phyloP scores from a whole-genome alignment of 2,113 vertebrate genomes.

The Columba livia region DNA sequence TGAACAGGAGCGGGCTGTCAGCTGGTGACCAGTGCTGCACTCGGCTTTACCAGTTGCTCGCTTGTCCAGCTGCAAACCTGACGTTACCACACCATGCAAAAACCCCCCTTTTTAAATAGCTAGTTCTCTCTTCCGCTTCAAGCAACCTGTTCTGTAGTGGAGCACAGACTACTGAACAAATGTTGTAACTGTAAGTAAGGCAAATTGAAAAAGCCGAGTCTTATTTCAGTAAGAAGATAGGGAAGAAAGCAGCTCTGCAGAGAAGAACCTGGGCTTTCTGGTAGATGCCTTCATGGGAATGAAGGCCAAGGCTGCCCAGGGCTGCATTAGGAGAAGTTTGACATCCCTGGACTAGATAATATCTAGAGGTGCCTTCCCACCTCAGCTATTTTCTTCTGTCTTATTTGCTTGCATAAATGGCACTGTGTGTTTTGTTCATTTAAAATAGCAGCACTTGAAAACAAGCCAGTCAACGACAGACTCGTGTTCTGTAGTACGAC shows the following conservation, averaged over 20 bases:
- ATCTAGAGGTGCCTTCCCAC: not conserved
- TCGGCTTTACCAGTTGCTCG: not conserved
- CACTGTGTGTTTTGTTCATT: not conserved
- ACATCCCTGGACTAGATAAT: no score
- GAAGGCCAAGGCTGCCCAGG: not conserved
- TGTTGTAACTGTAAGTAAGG: not conserved
- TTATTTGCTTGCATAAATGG: not conserved
- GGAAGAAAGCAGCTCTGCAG: not conserved
- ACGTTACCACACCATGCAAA: not conserved
- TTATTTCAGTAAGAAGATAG: not conserved
- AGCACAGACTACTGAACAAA: not conserved
- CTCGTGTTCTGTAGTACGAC: rapidly evolving
- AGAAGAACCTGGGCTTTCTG: not conserved
- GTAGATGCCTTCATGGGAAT: not conserved
- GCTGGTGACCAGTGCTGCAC: not conserved
- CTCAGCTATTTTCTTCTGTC: not conserved
- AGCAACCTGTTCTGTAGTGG: not conserved
- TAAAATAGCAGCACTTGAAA: not conserved
- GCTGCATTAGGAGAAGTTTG: not conserved
- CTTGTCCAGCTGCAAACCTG: not conserved
- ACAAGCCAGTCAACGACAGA: not conserved
- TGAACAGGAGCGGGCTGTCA: not conserved
- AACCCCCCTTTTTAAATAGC: not conserved
- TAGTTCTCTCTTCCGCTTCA: not conserved
- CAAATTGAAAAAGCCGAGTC: not conserved